Percentiles rank a stretch among this genome's conserved stretches.
These are phyloP conservation scores for Drosophila putrida DNA, from an alignment of 2,888 invertebrate species.

Conservation along the genomic window DNA sequence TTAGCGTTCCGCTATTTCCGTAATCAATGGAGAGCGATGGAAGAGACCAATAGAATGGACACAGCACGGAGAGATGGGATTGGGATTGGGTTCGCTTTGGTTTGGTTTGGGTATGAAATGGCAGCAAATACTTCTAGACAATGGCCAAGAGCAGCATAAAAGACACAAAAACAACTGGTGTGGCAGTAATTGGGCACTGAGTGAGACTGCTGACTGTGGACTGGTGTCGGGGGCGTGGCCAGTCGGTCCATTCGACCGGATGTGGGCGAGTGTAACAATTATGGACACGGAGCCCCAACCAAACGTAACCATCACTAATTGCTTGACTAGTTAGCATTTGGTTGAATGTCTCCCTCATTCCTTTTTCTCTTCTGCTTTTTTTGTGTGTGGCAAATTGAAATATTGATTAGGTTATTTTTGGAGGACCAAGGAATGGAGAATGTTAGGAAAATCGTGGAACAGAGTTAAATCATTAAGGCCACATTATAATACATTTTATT, in stretches of 20 bases:
- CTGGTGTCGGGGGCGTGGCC: background rate
- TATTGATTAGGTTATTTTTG: slow-evolving; percentile 68
- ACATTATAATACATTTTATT: background rate
- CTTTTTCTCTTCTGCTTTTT: slow-evolving; percentile 1
- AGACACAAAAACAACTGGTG: slow-evolving; percentile 57
- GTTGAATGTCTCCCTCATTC: slow-evolving; percentile 23
- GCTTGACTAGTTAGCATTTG: slow-evolving; percentile 59
- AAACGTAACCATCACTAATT: slow-evolving; percentile 57
- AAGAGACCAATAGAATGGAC: slow-evolving; percentile 31
- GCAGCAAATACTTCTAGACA: slow-evolving; percentile 31
- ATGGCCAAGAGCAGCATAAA: slow-evolving; percentile 21
- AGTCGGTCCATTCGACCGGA: slow-evolving; percentile 20
- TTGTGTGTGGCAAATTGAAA: slow-evolving; percentile 45
- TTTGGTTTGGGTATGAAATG: slow-evolving; percentile 1
- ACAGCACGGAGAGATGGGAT: slow-evolving; percentile 2
- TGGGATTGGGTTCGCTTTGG: too few species aligned
- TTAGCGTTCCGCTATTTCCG: slow-evolving; percentile 72
- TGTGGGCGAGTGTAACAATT: slow-evolving; percentile 53
- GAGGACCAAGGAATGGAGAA: background rate
- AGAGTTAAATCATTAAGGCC: background rate
- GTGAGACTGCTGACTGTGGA: background rate
- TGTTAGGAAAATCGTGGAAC: background rate
- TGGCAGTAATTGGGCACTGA: slow-evolving; percentile 65
- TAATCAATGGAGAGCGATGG: slow-evolving; percentile 50
- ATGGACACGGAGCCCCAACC: slow-evolving; percentile 37